A percentile compares a stretch with the other conserved stretches of the same genome.
phyloP scores from a whole-genome alignment of 2,888 invertebrate genomes.

The Eulithis testata region DNA sequence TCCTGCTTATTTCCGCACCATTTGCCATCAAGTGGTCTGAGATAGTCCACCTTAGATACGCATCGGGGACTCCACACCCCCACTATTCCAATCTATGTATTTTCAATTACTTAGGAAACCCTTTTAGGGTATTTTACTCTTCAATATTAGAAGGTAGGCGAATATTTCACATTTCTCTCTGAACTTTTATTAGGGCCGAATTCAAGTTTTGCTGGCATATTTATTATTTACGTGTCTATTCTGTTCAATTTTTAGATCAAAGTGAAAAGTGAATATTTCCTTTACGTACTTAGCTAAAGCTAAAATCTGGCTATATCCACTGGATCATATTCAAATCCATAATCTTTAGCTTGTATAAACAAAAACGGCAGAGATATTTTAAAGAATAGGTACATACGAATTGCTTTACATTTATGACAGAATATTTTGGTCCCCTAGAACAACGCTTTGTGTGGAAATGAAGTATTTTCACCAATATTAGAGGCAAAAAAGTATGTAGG shows the following conservation, averaged over 20 bases:
- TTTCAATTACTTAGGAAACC: conserved; percentile 68
- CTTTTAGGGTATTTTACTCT: conserved; percentile 43
- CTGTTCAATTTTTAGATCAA: neutral
- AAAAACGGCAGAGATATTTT: too few relatives aligned
- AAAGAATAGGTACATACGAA: too few relatives aligned
- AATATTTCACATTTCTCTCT: conserved; percentile 23
- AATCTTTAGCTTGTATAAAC: too few relatives aligned
- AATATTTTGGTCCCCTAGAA: conserved; percentile 3
- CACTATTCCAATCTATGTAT: conserved; percentile 65
- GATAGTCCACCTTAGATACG: conserved; percentile 80
- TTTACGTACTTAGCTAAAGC: too few relatives aligned
- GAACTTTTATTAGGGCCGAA: conserved; percentile 19
- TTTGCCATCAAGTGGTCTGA: conserved; percentile 79
- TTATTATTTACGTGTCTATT: conserved; percentile 23
- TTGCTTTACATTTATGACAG: neutral
- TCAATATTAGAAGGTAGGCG: conserved; percentile 24
- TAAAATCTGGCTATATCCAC: too few relatives aligned
- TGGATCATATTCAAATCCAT: too few relatives aligned
- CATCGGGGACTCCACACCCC: conserved; percentile 57
- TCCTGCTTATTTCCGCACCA: conserved; percentile 76
- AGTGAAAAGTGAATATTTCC: too few relatives aligned
- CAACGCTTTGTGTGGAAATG: conserved; percentile 4
- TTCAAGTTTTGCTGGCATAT: conserved; percentile 20
- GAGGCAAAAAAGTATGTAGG: conserved; percentile 24
- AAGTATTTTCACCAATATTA: neutral